phyloP scores from a whole-genome alignment of 1,140 invertebrate genomes.

The Pseudomyrmex gracilis region DNA sequence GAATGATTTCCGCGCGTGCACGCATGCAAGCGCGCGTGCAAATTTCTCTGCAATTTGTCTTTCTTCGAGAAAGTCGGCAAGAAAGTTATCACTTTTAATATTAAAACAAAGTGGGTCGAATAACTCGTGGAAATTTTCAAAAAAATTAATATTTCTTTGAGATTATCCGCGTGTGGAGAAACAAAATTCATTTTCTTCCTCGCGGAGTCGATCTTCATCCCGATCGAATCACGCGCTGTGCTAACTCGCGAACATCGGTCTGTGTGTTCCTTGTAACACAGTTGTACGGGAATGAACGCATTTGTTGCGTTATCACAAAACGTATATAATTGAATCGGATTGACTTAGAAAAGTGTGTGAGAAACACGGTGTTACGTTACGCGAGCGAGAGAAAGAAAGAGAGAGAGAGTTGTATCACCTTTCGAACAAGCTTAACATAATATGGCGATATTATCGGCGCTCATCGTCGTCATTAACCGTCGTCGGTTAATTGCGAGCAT shows the following conservation, averaged over 20 bases:
- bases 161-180: not conserved
- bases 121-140: not conserved
- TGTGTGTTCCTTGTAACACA: no score
- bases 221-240: no score
- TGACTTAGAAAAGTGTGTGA: no score
- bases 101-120: not conserved
- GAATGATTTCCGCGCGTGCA: constrained; percentile 2
- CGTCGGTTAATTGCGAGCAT: constrained; percentile 64
- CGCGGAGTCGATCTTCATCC: no score
- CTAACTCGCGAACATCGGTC: no score
- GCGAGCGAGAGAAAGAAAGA: not conserved
- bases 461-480: constrained; percentile 64
- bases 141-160: not conserved
- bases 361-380: no score
- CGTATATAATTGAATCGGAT: no score
- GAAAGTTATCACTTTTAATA: constrained; percentile 61
- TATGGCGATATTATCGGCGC: constrained; percentile 53
- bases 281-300: no score
- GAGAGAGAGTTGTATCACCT: constrained; percentile 50
- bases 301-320: no score
- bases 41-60: constrained; percentile 52
- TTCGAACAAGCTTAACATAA: constrained; percentile 28
- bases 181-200: no score
- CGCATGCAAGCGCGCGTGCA: not conserved
- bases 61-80: constrained; percentile 62